Percentiles rank a stretch among this genome's conserved stretches.
phyloP scores from a whole-genome alignment of 2,888 invertebrate species.

The Odontocolon sp. region DNA sequence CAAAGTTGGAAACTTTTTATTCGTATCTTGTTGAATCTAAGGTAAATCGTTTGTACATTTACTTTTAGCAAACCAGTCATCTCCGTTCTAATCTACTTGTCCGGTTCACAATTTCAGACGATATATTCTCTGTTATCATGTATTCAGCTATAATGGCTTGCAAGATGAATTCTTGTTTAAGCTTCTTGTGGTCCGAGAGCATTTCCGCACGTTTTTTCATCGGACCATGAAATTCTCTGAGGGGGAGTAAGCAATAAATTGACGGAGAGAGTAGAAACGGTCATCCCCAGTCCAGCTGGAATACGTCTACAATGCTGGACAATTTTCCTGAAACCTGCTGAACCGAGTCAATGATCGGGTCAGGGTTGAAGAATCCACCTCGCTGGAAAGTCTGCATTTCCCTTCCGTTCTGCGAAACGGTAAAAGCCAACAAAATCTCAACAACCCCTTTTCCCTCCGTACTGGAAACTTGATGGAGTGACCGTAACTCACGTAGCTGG shows the following conservation, averaged over 20 bases:
- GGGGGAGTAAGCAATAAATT: conserved; percentile 13
- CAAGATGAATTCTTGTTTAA: background rate
- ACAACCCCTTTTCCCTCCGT: background rate
- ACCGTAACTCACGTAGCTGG: conserved; percentile 21
- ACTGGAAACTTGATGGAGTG: conserved; percentile 45
- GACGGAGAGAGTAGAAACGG: background rate
- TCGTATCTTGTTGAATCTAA: background rate
- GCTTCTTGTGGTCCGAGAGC: background rate
- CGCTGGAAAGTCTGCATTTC: background rate
- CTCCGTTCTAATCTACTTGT: no score
- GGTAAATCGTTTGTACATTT: background rate
- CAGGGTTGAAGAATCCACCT: conserved; percentile 7
- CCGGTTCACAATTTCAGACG: no score
- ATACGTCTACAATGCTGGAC: conserved; percentile 6
- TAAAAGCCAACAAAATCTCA: conserved; percentile 30
- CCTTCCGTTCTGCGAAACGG: conserved; percentile 2
- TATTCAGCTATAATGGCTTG: no score
- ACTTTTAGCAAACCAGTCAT: background rate
- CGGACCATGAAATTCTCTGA: conserved; percentile 4
- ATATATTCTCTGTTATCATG: no score
- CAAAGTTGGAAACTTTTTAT: background rate
- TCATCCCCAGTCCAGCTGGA: background rate
- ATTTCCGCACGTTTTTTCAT: background rate
- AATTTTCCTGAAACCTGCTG: background rate
- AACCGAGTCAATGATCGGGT: background rate